Base-by-base conservation (phyloP, 2,888 invertebrate genomes). In the Acrocyrtus sp. region DNA sequence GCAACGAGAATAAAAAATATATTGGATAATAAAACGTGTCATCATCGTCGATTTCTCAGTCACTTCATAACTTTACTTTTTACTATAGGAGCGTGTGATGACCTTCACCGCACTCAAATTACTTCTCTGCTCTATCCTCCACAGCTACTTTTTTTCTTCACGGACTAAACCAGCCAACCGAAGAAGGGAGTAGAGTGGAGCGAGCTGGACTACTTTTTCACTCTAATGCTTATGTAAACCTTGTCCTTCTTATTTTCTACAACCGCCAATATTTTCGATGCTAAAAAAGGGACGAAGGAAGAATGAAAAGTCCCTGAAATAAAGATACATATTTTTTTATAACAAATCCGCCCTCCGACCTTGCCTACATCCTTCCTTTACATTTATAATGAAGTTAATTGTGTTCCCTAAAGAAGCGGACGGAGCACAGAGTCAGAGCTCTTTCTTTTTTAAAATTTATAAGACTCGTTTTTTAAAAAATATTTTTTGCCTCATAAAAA, bases 271-370 rank as follows among this genome's bases (percentile, higher is more conserved):
- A n/a, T 61, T 61, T 61, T 50, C 61, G n/a, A n/a, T 61, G 47
- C 50, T 27, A 45, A 58, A 58, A 58, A 10, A 47, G 47, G 8
- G 15, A 26, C n/a, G 27, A 43, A 34, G 34, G 34, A 34, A 5
- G 34, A 34, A 34, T 34, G n/a, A 34, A 8, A 12, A 34, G 34
- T 8, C 34, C 34, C 34, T 34, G 6, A 34, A 34, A 34, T 34
- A 34, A 34, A 34, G n/a, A n/a, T n/a, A n/a, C n/a, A 34, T 34
- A 34, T 41, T 41, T 41, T 17, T 22, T 41, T 8, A 22, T 24
- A 19, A 58, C 48, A 58, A 68, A 68, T 53, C 50, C 69, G 56
- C 69, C 62, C 56, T 54, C 34, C 62, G 69, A 69, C 69, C 70
- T 70, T 70, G 57, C 51, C 29, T 21, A 63, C 63, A 63, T 70